phyloP scores from a whole-genome alignment of 1,140 invertebrate species.

The Drosophila lini region DNA sequence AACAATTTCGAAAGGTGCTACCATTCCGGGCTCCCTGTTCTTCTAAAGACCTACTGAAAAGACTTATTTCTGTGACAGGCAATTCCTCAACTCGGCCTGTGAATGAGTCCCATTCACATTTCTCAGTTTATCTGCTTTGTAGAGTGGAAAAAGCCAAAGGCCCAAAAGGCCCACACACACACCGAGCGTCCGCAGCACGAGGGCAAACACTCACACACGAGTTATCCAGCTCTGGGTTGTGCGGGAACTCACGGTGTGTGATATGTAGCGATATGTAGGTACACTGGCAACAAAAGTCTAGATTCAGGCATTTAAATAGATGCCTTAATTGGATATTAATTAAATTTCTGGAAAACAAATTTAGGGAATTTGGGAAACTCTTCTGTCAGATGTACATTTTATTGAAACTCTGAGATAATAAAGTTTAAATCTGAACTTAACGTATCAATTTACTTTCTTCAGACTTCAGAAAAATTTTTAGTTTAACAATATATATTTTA shows the following conservation, averaged over 20 bases:
- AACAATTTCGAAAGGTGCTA: constrained; percentile 39
- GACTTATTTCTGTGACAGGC: constrained; percentile 1
- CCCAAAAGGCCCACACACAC: constrained; percentile 33
- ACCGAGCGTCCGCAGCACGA: constrained; percentile 24
- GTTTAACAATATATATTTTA: too few relatives aligned
- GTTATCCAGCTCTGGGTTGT: constrained; percentile 20
- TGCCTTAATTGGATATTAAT: too few relatives aligned
- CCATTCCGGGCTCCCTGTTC: constrained; percentile 12
- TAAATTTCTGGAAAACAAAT: too few relatives aligned
- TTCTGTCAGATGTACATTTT: background rate
- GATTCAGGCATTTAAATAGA: background rate
- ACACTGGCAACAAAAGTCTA: background rate
- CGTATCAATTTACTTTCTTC: too few relatives aligned
- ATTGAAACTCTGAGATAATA: too few relatives aligned
- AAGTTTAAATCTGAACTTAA: too few relatives aligned
- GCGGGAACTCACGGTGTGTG: constrained; percentile 22
- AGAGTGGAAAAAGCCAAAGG: constrained; percentile 73
- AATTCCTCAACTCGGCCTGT: constrained; percentile 29
- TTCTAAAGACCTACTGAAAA: constrained; percentile 34
- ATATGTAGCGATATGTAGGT: constrained; percentile 18
- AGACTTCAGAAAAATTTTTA: too few relatives aligned
- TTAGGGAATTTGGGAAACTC: too few relatives aligned
- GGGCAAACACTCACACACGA: constrained; percentile 38
- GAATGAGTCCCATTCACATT: constrained; percentile 73
- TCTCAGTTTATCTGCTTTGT: constrained; percentile 50